These are phyloP conservation scores for Alentia gelatinosa DNA, from an alignment of 2,888 invertebrate genomes.

Conservation along the genomic window DNA sequence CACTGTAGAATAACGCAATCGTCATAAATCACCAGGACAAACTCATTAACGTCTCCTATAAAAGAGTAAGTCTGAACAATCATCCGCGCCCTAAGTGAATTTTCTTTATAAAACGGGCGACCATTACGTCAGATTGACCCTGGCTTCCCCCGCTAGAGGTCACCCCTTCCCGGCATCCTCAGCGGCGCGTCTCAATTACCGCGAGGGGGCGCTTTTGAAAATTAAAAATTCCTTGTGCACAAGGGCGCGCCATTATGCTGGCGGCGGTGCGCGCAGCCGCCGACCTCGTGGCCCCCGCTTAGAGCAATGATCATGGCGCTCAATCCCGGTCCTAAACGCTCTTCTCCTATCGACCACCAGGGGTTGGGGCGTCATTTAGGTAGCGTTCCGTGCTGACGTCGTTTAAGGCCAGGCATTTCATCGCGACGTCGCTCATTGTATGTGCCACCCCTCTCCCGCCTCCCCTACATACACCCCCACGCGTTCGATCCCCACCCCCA, in stretches of 20 bases:
- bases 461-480: background rate
- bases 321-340: background rate
- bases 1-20: background rate
- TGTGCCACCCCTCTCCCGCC: background rate
- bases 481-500: background rate
- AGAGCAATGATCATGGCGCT: background rate
- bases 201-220: conserved; percentile 28
- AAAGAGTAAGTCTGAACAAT: background rate
- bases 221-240: conserved; percentile 51
- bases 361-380: background rate
- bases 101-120: conserved; percentile 25
- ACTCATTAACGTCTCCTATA: conserved; percentile 10
- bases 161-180: background rate
- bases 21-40: conserved; percentile 33
- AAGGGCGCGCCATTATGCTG: background rate
- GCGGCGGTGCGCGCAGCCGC: background rate
- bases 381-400: background rate
- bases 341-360: background rate
- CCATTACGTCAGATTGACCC: conserved; percentile 45
- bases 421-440: background rate
- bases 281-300: background rate
- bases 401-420: background rate
- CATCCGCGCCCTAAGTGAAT: conserved; percentile 10
- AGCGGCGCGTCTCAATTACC: conserved; percentile 41
- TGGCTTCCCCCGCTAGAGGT: background rate